A percentile compares a stretch with the other conserved stretches of the same genome.
These are phyloP conservation scores for Cryptophagus acutangulus DNA, from an alignment of 2,888 invertebrate genomes.

Conservation along the genomic window DNA sequence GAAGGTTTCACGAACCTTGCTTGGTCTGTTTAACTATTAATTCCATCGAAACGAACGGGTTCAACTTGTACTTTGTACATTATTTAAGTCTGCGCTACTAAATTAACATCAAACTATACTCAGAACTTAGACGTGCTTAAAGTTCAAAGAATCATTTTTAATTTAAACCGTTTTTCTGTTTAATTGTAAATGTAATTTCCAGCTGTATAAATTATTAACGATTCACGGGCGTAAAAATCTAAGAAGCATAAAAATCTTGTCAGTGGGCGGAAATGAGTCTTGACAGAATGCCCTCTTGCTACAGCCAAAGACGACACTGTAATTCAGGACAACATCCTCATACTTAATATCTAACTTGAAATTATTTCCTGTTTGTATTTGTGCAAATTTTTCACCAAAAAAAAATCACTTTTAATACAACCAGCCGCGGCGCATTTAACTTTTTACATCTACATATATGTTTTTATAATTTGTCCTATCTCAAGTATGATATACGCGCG, in stretches of 20 bases:
- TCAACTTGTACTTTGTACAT: slow-evolving; percentile 1
- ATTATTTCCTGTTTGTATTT: slow-evolving; percentile 25
- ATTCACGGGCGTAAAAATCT: slow-evolving; percentile 22
- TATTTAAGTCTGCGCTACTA: slow-evolving; percentile 4
- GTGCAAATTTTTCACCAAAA: slow-evolving; percentile 11
- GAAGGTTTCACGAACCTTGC: slow-evolving; percentile 8
- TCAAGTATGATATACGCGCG: background rate
- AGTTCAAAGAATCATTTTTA: background rate
- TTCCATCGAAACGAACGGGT: slow-evolving; percentile 1
- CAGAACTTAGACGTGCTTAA: background rate
- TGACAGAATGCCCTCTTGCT: slow-evolving; percentile 18
- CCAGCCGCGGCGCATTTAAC: too few species aligned
- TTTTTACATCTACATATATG: too few species aligned
- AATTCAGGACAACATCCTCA: slow-evolving; percentile 22
- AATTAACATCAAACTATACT: slow-evolving; percentile 9
- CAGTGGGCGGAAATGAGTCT: slow-evolving; percentile 28
- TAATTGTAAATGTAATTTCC: slow-evolving; percentile 19
- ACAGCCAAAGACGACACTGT: background rate
- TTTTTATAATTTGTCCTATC: too few species aligned
- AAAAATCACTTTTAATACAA: too few species aligned
- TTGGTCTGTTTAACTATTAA: slow-evolving; percentile 7
- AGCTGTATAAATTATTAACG: slow-evolving; percentile 26
- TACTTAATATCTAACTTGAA: slow-evolving; percentile 18
- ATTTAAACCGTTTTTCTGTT: slow-evolving; percentile 1
- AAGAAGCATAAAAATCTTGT: slow-evolving; percentile 26